Evolutionary conservation across 37 sponge, comb jelly and placozoan genomes (phyloP).

Genomic region (Diacarnus erythraeanus): DNA sequence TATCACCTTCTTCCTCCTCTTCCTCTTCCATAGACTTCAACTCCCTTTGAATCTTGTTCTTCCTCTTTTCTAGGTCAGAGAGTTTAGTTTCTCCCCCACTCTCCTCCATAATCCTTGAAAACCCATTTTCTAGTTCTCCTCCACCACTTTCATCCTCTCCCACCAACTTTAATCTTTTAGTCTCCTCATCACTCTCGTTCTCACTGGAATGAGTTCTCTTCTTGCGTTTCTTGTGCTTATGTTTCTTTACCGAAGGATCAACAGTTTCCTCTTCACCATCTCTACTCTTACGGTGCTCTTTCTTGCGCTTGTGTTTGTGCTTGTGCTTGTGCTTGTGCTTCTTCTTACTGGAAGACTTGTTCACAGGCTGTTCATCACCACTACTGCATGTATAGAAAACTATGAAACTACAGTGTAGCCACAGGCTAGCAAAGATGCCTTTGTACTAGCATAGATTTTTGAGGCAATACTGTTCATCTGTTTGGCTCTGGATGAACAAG

Average conservation of each 20-base stretch:
- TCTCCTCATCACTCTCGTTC: slow-evolving; percentile 5
- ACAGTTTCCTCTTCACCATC: slow-evolving; percentile 24
- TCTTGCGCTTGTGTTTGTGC: slow-evolving; percentile 84
- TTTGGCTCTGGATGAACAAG: no score
- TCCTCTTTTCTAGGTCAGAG: slow-evolving; percentile 32
- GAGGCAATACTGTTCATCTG: no score
- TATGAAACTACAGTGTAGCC: background rate
- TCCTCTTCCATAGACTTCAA: background rate
- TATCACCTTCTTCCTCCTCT: background rate
- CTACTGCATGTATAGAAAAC: background rate
- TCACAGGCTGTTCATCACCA: background rate
- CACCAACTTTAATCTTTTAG: slow-evolving; percentile 12
- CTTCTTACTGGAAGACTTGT: slow-evolving; percentile 13
- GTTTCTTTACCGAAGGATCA: slow-evolving; percentile 36
- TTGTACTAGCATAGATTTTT: no score
- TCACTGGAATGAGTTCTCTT: slow-evolving; percentile 28
- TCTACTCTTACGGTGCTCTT: slow-evolving; percentile 40
- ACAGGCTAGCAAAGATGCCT: background rate
- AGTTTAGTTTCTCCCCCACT: background rate
- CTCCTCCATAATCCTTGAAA: background rate
- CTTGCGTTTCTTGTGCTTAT: slow-evolving; percentile 74
- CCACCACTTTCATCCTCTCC: background rate
- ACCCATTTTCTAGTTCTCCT: background rate
- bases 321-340: slow-evolving; percentile 83
- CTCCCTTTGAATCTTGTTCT: slow-evolving; percentile 35